Base-by-base conservation (phyloP, 2,797 vertebrate species). In the Craterocephalus amniculus region DNA sequence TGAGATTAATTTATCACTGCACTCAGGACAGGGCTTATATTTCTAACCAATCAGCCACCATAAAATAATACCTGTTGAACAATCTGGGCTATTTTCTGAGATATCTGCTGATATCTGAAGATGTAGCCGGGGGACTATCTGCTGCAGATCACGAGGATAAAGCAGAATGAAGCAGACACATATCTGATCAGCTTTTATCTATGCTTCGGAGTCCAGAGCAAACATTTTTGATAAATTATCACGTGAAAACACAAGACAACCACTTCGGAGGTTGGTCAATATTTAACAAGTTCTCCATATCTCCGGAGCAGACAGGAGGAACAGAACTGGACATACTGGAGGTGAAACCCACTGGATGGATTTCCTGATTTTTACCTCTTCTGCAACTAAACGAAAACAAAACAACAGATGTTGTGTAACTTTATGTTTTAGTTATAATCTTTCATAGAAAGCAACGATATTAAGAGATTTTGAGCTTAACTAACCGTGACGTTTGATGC, bases 81-180 rank as follows among this genome's bases (percentile, higher is more conserved):
- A 43, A 24, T 63, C 27, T 32, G 6, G 43, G 31, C 35, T 10
- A 38, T 62, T 73, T 75, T 24, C n/a, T 55, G 22, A 70, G 22
- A 80, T 31, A 62, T 63, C 48, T 51, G 65, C 74, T n/a, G n/a
- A n/a, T n/a, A n/a, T 63, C 45, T 64, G 60, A 13, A 20, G 56
- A 34, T 14, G 32, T 24, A 45, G 34, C 64, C 3, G 24, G 24
- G 57, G 29, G 20, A 38, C 20, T 11, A 34, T 67, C 51, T 7
- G 52, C 62, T 45, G 60, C 40, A 14, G 34, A 48, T 52, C 54
- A 58, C 29, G 1, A 56, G 48, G 12, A 57, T 45, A 20, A 4
- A 24, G 45, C 20, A 48, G 57, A 52, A 36, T 13, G 6, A 51
- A 24, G 22, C 45, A 45, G 18, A 48, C 45, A 48, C 16, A n/a